Base-by-base conservation (phyloP, 2,797 vertebrate genomes). In the Odontamblyopus rebecca region DNA sequence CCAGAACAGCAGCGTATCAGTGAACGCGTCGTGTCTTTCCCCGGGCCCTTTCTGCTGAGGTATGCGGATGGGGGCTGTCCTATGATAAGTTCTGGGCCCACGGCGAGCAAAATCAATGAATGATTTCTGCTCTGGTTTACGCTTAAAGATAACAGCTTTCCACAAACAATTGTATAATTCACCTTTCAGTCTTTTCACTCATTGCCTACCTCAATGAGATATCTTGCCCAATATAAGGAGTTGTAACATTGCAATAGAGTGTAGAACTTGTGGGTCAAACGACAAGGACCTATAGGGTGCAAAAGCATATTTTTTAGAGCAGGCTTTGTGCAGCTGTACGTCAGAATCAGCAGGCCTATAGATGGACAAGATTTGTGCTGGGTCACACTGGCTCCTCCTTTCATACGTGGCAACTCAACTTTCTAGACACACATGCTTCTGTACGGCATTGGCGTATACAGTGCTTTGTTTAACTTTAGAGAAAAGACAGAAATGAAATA, bases 21-120 rank as follows among this genome's bases (percentile, higher is more conserved):
- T 3, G 89, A 91, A 85, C 89, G 92, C 85, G 87, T 86, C 92
- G 92, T 94, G 91, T 87, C 93, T 80, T 68, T 90, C 81, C 77
- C 61, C 38, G 76, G 67, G 73, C 67, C 76, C 27, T 75, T 82
- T 5, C 68, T 32, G 75, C 75, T 71, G 84, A 89, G 86, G 88
- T 91, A 90, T 92, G 91, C 88, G 87, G 88, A 87, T 89, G 87
- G 88, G 91, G 91, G 91, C 75, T 62, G 89, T 83, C 86, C 86
- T 61, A 69, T 30, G 69, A 54, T 35, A 15, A 53, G 32, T 65
- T 23, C 48, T 26, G 50, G 41, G n/a, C 77, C 76, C 70, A 54
- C 0, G 11, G 51, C 56, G 61, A 72, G 18, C 18, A 48, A 73
- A 72, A 78, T 51, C 69, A 63, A 61, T 67, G 48, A 76, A 68